Percentiles rank a stretch among this genome's conserved stretches.
phyloP scores from a whole-genome alignment of 1,140 invertebrate genomes.

The Trachymyrmex cornetzi region DNA sequence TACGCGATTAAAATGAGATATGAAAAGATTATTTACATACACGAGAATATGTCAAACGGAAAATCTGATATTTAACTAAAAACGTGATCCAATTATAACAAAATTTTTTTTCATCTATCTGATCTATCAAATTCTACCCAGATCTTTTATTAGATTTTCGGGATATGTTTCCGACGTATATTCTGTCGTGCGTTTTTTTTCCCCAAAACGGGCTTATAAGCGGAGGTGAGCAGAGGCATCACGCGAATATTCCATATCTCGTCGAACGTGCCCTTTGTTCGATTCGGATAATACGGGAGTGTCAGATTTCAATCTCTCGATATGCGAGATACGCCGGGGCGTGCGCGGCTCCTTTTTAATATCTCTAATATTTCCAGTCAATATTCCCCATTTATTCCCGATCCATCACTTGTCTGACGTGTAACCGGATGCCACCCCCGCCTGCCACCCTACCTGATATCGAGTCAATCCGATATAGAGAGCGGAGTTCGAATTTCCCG shows the following conservation, averaged over 20 bases:
- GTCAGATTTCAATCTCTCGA: slow-evolving; percentile 77
- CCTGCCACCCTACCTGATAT: slow-evolving; percentile 53
- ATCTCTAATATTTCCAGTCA: slow-evolving; percentile 82
- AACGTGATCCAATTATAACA: slow-evolving; percentile 42
- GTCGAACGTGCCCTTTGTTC: slow-evolving; percentile 60
- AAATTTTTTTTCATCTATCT: slow-evolving; percentile 30
- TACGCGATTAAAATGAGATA: slow-evolving; percentile 24
- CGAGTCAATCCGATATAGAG: slow-evolving; percentile 71
- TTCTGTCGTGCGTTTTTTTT: not conserved
- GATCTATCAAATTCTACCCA: slow-evolving; percentile 3
- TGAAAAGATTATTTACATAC: slow-evolving; percentile 39
- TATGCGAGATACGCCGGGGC: slow-evolving; percentile 68
- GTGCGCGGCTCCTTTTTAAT: slow-evolving; percentile 78
- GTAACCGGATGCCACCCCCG: slow-evolving; percentile 74
- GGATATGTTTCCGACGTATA: slow-evolving; percentile 12
- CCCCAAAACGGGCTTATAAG: slow-evolving; percentile 8
- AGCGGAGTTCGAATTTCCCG: slow-evolving; percentile 71
- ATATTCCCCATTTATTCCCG: slow-evolving; percentile 81
- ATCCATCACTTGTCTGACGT: slow-evolving; percentile 80
- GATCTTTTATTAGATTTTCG: slow-evolving; percentile 44
- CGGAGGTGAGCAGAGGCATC: slow-evolving; percentile 9
- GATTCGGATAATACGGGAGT: slow-evolving; percentile 71
- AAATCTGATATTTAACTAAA: slow-evolving; percentile 43
- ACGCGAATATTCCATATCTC: slow-evolving; percentile 31
- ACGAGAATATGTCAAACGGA: not conserved